These are phyloP conservation scores for Tromatobia lineatoria DNA, from an alignment of 2,888 invertebrate species.

Conservation along the genomic window DNA sequence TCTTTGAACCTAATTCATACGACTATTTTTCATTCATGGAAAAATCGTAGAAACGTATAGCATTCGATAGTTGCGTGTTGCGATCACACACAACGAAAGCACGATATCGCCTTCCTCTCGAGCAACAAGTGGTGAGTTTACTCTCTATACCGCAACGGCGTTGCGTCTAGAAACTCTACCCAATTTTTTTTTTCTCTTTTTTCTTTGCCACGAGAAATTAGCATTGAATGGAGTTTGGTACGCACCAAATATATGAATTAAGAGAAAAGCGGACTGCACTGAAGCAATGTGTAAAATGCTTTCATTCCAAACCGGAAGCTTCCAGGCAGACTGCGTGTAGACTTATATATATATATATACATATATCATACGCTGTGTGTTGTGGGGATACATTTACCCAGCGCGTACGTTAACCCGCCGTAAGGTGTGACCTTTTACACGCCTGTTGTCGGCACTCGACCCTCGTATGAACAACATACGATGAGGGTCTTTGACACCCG, in stretches of 20 bases:
- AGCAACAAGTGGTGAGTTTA: slow-evolving; percentile 71
- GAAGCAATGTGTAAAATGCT: slow-evolving; percentile 2
- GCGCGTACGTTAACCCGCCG: slow-evolving; percentile 57
- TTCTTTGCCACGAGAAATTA: slow-evolving; percentile 39
- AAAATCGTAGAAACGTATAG: neutral
- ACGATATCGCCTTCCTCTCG: slow-evolving; percentile 50
- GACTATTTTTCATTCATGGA: neutral
- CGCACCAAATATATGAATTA: slow-evolving; percentile 27
- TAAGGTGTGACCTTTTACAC: slow-evolving; percentile 65
- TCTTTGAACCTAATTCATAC: neutral
- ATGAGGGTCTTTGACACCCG: slow-evolving; percentile 65
- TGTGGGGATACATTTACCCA: slow-evolving; percentile 39
- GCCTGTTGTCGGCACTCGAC: slow-evolving; percentile 64
- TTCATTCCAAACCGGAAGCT: slow-evolving; percentile 32
- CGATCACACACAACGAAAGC: neutral
- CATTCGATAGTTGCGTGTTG: slow-evolving; percentile 24
- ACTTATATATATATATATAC: neutral
- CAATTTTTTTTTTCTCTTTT: slow-evolving; percentile 62
- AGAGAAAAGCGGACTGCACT: slow-evolving; percentile 2
- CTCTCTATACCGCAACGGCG: slow-evolving; percentile 30
- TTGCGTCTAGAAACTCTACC: slow-evolving; percentile 41
- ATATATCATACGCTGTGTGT: neutral
- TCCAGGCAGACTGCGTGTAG: slow-evolving; percentile 3
- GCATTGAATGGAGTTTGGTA: slow-evolving; percentile 52
- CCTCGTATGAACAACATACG: slow-evolving; percentile 54